Conservation (phyloP, 23 tunicate genomes). For the Clavelina lepadiformis region DNA sequence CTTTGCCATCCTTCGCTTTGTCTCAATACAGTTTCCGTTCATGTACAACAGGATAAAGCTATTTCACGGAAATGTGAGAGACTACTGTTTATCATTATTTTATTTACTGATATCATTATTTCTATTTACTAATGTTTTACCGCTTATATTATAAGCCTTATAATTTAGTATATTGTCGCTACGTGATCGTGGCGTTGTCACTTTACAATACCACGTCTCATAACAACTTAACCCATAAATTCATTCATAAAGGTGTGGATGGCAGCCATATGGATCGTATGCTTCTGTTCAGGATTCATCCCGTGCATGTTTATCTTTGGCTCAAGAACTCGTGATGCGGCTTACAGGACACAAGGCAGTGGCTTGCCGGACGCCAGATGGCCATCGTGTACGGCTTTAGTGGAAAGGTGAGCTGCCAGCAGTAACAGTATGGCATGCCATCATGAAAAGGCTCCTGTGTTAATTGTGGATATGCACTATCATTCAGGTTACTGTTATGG, state of each 20-base stretch:
- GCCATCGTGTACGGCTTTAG: slow-evolving; percentile 34
- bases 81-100: background rate
- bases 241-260: slow-evolving; percentile 13
- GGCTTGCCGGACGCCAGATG: slow-evolving; percentile 29
- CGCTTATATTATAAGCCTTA: too few relatives aligned
- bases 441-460: background rate
- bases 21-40: slow-evolving; percentile 10
- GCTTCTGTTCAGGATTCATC: slow-evolving; percentile 14
- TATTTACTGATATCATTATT: background rate
- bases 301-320: slow-evolving; percentile 29
- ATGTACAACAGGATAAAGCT: slow-evolving; percentile 19
- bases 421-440: too few relatives aligned
- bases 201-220: too few relatives aligned
- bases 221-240: too few relatives aligned
- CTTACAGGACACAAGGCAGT: background rate
- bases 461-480: background rate
- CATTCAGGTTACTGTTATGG: too few relatives aligned
- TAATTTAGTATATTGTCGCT: too few relatives aligned
- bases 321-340: background rate
- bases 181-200: too few relatives aligned
- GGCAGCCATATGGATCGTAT: slow-evolving; percentile 17
- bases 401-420: slow-evolving; percentile 18
- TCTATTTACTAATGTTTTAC: too few relatives aligned
- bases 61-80: slow-evolving; percentile 24
- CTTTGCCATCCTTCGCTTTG: slow-evolving; percentile 24